phyloP scores from a whole-genome alignment of 2,888 invertebrate genomes.

The Ommatoiulus sabulosus region DNA sequence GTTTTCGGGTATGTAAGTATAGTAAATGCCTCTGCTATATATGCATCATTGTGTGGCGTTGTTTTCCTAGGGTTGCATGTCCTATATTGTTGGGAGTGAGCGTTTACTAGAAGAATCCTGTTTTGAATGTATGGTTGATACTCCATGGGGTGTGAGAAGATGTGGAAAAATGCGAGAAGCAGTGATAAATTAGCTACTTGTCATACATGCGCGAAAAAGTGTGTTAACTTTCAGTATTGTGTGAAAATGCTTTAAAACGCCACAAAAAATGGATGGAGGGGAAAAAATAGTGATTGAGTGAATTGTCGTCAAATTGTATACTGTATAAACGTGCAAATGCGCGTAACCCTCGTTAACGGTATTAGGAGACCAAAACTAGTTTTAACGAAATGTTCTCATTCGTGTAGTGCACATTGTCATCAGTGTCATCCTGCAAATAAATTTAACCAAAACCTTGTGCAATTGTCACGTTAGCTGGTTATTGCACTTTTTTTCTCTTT shows the following conservation, averaged over 20 bases:
- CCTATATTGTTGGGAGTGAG: neutral
- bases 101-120: neutral
- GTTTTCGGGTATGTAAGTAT: neutral
- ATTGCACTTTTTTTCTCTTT: no score
- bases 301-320: neutral
- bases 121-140: neutral
- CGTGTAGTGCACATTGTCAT: neutral
- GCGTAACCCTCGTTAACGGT: neutral
- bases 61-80: neutral
- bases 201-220: slow-evolving; percentile 30
- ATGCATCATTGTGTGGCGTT: neutral
- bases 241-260: slow-evolving; percentile 10
- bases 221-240: slow-evolving; percentile 23
- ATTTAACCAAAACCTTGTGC: neutral
- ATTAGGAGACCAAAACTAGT: neutral
- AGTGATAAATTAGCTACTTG: slow-evolving; percentile 18
- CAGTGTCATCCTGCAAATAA: neutral
- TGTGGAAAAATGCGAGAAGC: neutral
- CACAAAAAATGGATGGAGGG: neutral
- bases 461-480: no score
- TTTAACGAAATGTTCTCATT: neutral
- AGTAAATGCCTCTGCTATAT: neutral
- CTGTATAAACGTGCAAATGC: neutral
- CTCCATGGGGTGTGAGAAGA: neutral
- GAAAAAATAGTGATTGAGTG: neutral